Evolutionary conservation across 2,797 vertebrate genomes (phyloP), one percentile per base, ranked within the genome.

Genomic region (Corythornis leucogaster): DNA sequence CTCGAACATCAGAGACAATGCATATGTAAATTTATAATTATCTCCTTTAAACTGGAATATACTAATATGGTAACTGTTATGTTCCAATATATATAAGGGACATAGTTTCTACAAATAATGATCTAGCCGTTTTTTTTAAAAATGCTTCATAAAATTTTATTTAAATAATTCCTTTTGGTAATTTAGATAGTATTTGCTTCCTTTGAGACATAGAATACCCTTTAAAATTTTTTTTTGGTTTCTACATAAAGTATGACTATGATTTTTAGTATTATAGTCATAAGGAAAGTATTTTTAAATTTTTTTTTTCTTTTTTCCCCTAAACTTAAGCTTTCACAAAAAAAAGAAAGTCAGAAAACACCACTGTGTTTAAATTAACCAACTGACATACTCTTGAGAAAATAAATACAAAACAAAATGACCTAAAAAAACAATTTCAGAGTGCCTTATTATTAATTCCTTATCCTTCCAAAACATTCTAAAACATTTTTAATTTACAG

Each of bases 401-500:
- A 74, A 77, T 6, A 80, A 95, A 80, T 86, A 5, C 2, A 33
- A 80, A 68, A 13, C 8, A 83, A 77, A 43, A 5, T 4, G 2
- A 0, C 2, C 1, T 3, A 17, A 12, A 22, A 25, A 38, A 21
- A 50, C 68, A 66, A 8, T 73, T 80, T 95, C 81, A 73, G 33
- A 79, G 54, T 73, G 24, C 20, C 8, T 70, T 82, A 89, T 64
- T 76, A 85, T 61, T 5, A 96, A 84, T 91, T 91, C 15, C 18
- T 55, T 86, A 79, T 4, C 26, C 38, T 93, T 81, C 21, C 33
- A 59, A n/a, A 74, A 70, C 15, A 83, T 88, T 73, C 85, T 30
- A 48, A 64, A 89, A 9, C 75, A 51, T 92, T 96, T 94, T 69
- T 40, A 89, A 90, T 96, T 96, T 97, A 12, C 26, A 85, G 17